Evolutionary conservation across 1,140 invertebrate genomes (phyloP).

Genomic region (Nebria ingens): DNA sequence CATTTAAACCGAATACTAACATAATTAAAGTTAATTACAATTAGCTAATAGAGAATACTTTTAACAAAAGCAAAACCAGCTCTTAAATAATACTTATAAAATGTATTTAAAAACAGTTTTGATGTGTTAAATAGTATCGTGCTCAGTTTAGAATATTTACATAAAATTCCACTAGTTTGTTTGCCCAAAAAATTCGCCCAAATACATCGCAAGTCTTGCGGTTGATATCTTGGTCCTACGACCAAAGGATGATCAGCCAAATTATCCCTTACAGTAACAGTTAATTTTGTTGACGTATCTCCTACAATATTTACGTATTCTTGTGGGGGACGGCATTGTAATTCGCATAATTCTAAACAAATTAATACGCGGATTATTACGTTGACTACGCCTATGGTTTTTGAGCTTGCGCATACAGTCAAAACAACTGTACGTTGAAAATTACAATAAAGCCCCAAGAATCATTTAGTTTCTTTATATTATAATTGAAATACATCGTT

Average conservation of each 20-base stretch:
- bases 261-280: slow-evolving; percentile 46
- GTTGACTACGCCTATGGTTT: too few relatives aligned
- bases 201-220: slow-evolving; percentile 47
- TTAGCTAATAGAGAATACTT: too few relatives aligned
- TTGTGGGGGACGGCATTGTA: slow-evolving; percentile 48
- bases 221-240: slow-evolving; percentile 61
- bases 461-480: too few relatives aligned
- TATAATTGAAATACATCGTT: too few relatives aligned
- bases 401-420: neutral
- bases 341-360: slow-evolving; percentile 60
- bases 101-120: too few relatives aligned
- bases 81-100: too few relatives aligned
- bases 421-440: too few relatives aligned
- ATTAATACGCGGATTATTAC: slow-evolving; percentile 16
- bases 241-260: slow-evolving; percentile 60
- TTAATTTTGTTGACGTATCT: slow-evolving; percentile 40
- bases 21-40: slow-evolving; percentile 18
- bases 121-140: slow-evolving; percentile 18
- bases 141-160: too few relatives aligned
- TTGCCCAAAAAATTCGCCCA: slow-evolving; percentile 45
- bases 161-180: slow-evolving; percentile 58
- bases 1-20: slow-evolving; percentile 61
- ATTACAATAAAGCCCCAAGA: too few relatives aligned
- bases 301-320: slow-evolving; percentile 52
- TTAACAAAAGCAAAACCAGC: too few relatives aligned